Base-by-base conservation (phyloP, 2,888 invertebrate species). In the Amphipyra berbera region DNA sequence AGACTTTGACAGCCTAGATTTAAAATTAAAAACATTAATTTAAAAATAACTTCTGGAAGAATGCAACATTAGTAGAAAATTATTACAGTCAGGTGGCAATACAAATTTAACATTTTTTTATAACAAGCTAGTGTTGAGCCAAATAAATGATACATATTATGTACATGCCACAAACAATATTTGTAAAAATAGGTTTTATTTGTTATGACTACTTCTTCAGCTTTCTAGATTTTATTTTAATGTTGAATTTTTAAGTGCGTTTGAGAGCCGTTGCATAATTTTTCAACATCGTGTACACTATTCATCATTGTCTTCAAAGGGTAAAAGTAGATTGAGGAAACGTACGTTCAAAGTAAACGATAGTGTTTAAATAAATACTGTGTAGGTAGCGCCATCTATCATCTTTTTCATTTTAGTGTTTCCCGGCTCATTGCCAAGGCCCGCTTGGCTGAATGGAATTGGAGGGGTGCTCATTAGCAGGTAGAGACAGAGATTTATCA, bases 21-120 rank as follows among this genome's bases (percentile, higher is more conserved):
- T 30, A 30, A 30, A 30, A 30, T 7, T 30, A 30, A 7, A 30
- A 6, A 30, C 2, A 30, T 30, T 30, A 6, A 30, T 4, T 30
- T n/a, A n/a, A 30, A 7, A 30, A 30, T 30, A n/a, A 30, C 7
- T 30, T 30, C 37, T 37, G 37, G 6, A 60, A 58, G 60, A 66
- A 63, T 61, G 48, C 57, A 60, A 56, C 35, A 59, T 68, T 68
- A 57, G 73, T 67, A 64, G 64, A 62, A 74, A 61, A 73, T 63
- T 64, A 68, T 76, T 53, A 58, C 54, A 8, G 15, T 49, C 77
- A 76, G 64, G 59, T 74, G 74, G 68, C 54, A 67, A 72, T 37
- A 61, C 47, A 47, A 7, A 9, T 37, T 30, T 44, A 35, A 21
- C 5, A 13, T 54, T 61, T 55, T 58, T 61, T 61, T 46, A 12